Evolutionary conservation across 2,113 vertebrate genomes (phyloP).

Genomic region (Amphiprion percula): DNA sequence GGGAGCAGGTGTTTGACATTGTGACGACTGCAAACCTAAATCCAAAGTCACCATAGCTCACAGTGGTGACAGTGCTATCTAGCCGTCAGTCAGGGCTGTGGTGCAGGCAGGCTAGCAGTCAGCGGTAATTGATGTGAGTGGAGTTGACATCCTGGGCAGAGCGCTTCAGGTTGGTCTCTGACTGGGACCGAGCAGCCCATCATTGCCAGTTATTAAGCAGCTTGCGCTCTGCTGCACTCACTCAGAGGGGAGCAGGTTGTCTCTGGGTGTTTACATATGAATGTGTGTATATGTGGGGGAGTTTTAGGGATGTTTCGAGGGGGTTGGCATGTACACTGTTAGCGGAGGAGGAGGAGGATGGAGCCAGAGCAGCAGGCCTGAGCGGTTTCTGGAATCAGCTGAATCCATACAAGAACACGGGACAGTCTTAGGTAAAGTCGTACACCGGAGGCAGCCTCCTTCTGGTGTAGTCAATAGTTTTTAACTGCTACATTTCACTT

Average conservation of each 20-base stretch:
- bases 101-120: conserved; percentile 71
- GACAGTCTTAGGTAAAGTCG: conserved; percentile 16
- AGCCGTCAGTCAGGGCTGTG: conserved; percentile 73
- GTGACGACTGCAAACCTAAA: conserved; percentile 59
- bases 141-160: conserved; percentile 82
- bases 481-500: conserved; percentile 1
- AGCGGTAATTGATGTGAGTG: conserved; percentile 82
- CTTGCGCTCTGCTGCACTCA: conserved; percentile 77
- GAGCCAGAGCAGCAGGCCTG: conserved; percentile 14
- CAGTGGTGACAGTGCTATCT: conserved; percentile 66
- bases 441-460: conserved; percentile 8
- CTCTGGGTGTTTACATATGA: conserved; percentile 74
- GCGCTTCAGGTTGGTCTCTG: conserved; percentile 82
- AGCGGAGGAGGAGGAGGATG: background rate
- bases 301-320: background rate
- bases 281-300: conserved; percentile 57
- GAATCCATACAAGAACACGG: conserved; percentile 20
- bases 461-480: conserved; percentile 19
- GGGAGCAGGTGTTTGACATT: conserved; percentile 72
- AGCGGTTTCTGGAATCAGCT: conserved; percentile 21
- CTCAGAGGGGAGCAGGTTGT: conserved; percentile 70
- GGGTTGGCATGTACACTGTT: conserved; percentile 11
- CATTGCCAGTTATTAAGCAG: conserved; percentile 85
- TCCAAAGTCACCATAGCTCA: conserved; percentile 67
- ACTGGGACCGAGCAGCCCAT: conserved; percentile 83